Percentiles rank a stretch among this genome's conserved stretches.
phyloP scores from a whole-genome alignment of 2,113 vertebrate species.

The Morone saxatilis region DNA sequence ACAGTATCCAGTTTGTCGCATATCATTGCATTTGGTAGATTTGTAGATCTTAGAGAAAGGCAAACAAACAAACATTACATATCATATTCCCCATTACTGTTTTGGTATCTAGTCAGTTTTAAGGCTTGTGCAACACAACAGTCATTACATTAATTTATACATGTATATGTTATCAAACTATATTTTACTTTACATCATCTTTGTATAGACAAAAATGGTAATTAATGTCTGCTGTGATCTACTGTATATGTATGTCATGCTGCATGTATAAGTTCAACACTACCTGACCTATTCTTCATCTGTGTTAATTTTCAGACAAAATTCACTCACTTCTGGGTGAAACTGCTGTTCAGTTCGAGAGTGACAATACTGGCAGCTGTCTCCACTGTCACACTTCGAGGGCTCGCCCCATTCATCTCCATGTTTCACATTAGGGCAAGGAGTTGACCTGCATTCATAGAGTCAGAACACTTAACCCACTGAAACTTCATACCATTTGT shows the following conservation, averaged over 20 bases:
- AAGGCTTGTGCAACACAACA: no score
- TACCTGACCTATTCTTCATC: no score
- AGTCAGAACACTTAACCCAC: neutral
- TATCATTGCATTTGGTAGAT: constrained; percentile 95
- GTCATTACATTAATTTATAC: no score
- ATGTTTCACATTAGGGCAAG: constrained; percentile 93
- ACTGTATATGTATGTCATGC: neutral
- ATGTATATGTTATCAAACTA: no score
- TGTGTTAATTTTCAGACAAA: neutral
- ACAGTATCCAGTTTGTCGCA: constrained; percentile 93
- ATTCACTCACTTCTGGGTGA: constrained; percentile 89
- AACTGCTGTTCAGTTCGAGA: constrained; percentile 96
- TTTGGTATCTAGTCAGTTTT: neutral
- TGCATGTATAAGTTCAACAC: no score
- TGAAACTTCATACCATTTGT: neutral
- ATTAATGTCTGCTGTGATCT: neutral
- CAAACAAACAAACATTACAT: constrained; percentile 3
- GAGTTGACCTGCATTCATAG: constrained; percentile 87
- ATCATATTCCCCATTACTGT: neutral
- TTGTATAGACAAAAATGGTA: neutral
- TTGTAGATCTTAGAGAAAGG: constrained; percentile 90
- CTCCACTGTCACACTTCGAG: constrained; percentile 90
- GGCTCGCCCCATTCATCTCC: constrained; percentile 96
- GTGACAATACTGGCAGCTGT: constrained; percentile 93
- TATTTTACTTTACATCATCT: no score